These are phyloP conservation scores for Idaea aversata DNA, from an alignment of 2,888 invertebrate species.

Conservation along the genomic window DNA sequence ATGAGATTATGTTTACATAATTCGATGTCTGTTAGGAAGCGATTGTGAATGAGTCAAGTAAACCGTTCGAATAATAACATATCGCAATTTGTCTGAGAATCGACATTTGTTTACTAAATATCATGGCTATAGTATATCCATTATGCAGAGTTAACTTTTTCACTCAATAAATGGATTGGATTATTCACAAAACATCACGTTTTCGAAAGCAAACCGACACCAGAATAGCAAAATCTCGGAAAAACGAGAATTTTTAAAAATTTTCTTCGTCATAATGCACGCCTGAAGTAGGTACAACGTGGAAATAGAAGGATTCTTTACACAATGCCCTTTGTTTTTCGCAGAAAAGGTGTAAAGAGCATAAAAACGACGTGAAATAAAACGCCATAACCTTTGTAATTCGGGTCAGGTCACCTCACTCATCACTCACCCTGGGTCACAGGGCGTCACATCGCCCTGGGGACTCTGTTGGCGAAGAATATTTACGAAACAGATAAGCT, in stretches of 20 bases:
- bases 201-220: no score
- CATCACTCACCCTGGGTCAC: neutral
- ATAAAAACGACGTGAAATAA: neutral
- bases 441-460: neutral
- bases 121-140: neutral
- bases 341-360: neutral
- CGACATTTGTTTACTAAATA: constrained; percentile 12
- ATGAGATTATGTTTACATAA: neutral
- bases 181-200: no score
- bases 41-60: neutral
- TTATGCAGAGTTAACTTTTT: no score
- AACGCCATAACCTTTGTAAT: constrained; percentile 2
- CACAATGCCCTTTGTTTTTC: neutral
- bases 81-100: constrained; percentile 3
- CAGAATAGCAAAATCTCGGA: no score
- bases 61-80: constrained; percentile 5
- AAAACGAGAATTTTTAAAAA: no score
- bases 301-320: neutral
- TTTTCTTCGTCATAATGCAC: no score
- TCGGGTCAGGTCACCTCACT: neutral
- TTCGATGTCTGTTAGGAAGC: neutral
- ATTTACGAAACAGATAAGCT: no score
- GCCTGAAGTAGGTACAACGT: no score
- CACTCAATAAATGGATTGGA: no score
- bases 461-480: no score